phyloP scores from a whole-genome alignment of 2,113 vertebrate genomes.

The Rutilus rutilus region DNA sequence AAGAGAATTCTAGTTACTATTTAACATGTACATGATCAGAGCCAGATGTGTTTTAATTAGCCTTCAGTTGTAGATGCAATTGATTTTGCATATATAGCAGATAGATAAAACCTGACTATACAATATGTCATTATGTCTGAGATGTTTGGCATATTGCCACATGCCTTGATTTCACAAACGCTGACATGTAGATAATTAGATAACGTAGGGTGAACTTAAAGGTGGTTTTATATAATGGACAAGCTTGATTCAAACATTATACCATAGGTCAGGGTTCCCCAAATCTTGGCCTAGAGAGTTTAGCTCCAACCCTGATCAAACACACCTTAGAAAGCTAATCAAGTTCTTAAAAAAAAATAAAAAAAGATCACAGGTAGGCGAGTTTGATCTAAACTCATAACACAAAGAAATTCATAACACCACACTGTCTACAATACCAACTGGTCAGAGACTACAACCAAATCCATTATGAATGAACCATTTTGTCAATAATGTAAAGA shows the following conservation, averaged over 20 bases:
- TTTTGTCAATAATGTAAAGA: not conserved
- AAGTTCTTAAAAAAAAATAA: no score
- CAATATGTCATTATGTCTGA: not conserved
- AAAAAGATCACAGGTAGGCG: no score
- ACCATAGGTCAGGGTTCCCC: not conserved
- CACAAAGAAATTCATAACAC: not conserved
- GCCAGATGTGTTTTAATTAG: not conserved
- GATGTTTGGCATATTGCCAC: not conserved
- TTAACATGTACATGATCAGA: not conserved
- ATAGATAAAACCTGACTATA: constrained; percentile 1
- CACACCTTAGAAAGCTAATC: no score
- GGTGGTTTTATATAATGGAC: not conserved
- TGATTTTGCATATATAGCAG: not conserved
- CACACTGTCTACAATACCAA: not conserved
- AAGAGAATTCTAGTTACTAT: not conserved
- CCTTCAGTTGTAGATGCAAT: not conserved
- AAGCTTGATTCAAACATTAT: not conserved
- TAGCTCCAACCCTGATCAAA: no score
- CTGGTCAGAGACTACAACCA: not conserved
- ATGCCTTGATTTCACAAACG: not conserved
- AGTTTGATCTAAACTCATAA: no score
- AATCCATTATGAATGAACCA: not conserved
- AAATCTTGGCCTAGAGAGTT: no score
- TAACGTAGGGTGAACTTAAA: not conserved
- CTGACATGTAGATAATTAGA: constrained; percentile 14